phyloP scores from a whole-genome alignment of 2,797 vertebrate genomes.

The Pseudocheirus occidentalis region DNA sequence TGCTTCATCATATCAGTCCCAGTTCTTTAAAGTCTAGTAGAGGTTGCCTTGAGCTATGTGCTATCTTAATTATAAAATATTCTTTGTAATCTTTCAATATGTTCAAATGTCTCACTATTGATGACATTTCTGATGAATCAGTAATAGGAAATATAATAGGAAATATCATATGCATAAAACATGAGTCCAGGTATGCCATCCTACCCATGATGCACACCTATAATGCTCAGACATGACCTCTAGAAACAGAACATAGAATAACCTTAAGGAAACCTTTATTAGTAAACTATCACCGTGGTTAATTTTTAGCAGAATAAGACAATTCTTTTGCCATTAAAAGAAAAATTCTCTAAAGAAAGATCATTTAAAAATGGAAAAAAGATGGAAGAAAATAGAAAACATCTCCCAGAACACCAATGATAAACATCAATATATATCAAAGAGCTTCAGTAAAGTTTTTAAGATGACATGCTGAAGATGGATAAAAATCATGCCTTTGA shows the following conservation, averaged over 20 bases:
- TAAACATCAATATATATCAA: neutral
- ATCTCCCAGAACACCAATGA: neutral
- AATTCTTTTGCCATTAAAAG: conserved; percentile 10
- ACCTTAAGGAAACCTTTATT: conserved; percentile 13
- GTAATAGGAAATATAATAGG: neutral
- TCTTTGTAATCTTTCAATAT: neutral
- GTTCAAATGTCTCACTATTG: neutral
- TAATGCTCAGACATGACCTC: neutral
- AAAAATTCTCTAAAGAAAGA: neutral
- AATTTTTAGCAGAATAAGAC: neutral
- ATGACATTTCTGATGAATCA: neutral
- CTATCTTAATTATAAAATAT: neutral
- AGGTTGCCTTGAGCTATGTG: neutral
- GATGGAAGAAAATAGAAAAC: neutral
- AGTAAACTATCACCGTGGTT: neutral
- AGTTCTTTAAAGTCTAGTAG: neutral
- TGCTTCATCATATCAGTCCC: neutral
- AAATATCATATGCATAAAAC: neutral
- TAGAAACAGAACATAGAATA: neutral
- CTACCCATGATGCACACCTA: neutral
- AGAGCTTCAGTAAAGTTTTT: neutral
- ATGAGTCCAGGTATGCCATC: neutral
- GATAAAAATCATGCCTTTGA: neutral
- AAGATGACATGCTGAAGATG: neutral
- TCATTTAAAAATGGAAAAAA: neutral